Base-by-base conservation (phyloP, 1,140 invertebrate genomes). In the Pseudomyrmex sp. region DNA sequence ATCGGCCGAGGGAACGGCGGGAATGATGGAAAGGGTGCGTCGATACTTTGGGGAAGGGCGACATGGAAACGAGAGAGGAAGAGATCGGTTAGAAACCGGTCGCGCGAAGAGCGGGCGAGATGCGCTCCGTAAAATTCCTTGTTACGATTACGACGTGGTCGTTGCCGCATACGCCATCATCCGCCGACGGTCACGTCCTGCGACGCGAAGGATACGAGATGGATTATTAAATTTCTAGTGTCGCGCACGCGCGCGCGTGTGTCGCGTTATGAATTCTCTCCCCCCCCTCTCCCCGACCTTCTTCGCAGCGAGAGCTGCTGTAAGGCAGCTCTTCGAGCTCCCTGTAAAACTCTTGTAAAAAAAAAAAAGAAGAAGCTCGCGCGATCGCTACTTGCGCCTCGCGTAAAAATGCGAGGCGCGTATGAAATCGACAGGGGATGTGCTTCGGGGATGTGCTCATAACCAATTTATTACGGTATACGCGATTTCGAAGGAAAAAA, bases 61-160 rank as follows among this genome's bases (percentile, higher is more conserved):
- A 20, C 23, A 18, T 52, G 84, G 59, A 66, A 50, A 69, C 44
- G 9, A 63, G 54, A 69, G 59, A 69, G 63, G 26, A 63, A 65
- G 85, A 54, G 18, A n/a, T 35, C 46, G 18, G 70, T 70, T 58
- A 76, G 63, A 75, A 74, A 56, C 83, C 79, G 83, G 63, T 52
- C 59, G 52, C n/a, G 54, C 46, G 13, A 13, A 26, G 10, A 20
- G 20, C 48, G 35, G 0, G 52, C 44, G 13, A 46, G 75, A 66
- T 76, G 69, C 65, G 74, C 59, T 89, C 75, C 87, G 89, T 92
- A 91, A 93, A 92, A 92, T 85, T 88, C 74, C 86, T 88, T 87
- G 91, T 93, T 93, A 91, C 90, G 90, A 91, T 93, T 93, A 93
- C 89, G 90, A 93, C 88, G 86, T 82, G 89, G 88, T 87, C 87